Base-by-base conservation (phyloP, 2,888 invertebrate genomes). In the Cheilosia vernalis region DNA sequence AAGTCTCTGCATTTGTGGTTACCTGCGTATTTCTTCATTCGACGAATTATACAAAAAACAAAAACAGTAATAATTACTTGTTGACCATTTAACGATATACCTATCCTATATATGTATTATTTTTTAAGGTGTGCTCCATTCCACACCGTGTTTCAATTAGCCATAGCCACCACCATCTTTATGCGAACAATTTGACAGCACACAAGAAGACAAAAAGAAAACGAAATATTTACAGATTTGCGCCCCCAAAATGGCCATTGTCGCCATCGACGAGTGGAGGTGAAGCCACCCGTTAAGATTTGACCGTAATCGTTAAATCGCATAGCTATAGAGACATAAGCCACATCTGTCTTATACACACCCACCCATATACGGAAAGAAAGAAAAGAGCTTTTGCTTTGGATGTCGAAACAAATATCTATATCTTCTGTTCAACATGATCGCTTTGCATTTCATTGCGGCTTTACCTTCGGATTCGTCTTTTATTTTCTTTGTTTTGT, bases 171-270 rank as follows among this genome's bases (percentile, higher is more conserved):
- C 17, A 55, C 15, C 21, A 56, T 81, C 58, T 44, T 66, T 3
- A 51, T 49, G 49, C 42, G 60, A 72, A 77, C 61, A 49, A 44
- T 21, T 13, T 37, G 37, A 53, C 9, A 10, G 37, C 47, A 40
- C 40, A 47, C 15, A 27, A 51, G 21, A 21, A 60, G 24, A 58
- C 47, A n/a, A 30, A 30, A 44, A 44, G 27, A 69, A 70, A 37
- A 49, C 9, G n/a, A 42, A 69, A 27, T 27, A 42, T 21, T 27
- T 24, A 4, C 10, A 13, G 30, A 58, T 66, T 27, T 60, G 33
- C 64, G 58, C 44, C 73, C 67, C 78, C 7, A 63, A 70, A 79
- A 67, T 84, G 79, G 69, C 63, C 63, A 70, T 64, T 79, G 73
- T 63, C 73, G 58, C 61, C 55, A 74, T 63, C 56, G 55, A 33